phyloP scores from a whole-genome alignment of 2,888 invertebrate genomes.

The Microdon myrmicae region DNA sequence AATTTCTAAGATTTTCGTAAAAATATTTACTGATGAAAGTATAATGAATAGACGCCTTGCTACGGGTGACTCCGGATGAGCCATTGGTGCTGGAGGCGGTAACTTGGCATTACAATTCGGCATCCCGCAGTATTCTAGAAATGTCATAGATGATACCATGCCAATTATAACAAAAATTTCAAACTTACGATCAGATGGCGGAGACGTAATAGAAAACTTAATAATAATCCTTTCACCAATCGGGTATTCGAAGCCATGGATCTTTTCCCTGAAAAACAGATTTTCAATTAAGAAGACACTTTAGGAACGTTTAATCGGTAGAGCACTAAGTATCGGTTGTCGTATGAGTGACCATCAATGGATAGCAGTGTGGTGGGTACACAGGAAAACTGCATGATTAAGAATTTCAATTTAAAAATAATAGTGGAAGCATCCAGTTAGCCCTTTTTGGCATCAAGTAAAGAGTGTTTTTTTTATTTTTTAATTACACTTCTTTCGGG shows the following conservation, averaged over 20 bases:
- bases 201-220: constrained; percentile 63
- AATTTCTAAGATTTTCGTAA: not conserved
- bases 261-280: constrained; percentile 81
- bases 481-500: too few relatives aligned
- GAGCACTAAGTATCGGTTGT: too few relatives aligned
- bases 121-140: constrained; percentile 61
- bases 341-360: too few relatives aligned
- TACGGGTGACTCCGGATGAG: constrained; percentile 74
- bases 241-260: constrained; percentile 92
- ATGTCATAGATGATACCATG: not conserved
- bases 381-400: too few relatives aligned
- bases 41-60: constrained; percentile 77
- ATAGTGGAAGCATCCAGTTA: too few relatives aligned
- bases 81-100: constrained; percentile 74
- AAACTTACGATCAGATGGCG: constrained; percentile 61
- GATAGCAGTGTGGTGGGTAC: too few relatives aligned
- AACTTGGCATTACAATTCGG: constrained; percentile 75
- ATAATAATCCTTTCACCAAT: constrained; percentile 81
- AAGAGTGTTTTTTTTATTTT: too few relatives aligned
- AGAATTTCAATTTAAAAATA: too few relatives aligned
- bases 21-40: constrained; percentile 59
- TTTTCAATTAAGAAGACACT: not conserved
- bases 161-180: not conserved
- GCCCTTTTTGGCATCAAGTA: too few relatives aligned
- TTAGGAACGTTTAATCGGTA: not conserved